These are phyloP conservation scores for Odontesthes bonariensis DNA, from an alignment of 2,113 vertebrate genomes.

Conservation along the genomic window DNA sequence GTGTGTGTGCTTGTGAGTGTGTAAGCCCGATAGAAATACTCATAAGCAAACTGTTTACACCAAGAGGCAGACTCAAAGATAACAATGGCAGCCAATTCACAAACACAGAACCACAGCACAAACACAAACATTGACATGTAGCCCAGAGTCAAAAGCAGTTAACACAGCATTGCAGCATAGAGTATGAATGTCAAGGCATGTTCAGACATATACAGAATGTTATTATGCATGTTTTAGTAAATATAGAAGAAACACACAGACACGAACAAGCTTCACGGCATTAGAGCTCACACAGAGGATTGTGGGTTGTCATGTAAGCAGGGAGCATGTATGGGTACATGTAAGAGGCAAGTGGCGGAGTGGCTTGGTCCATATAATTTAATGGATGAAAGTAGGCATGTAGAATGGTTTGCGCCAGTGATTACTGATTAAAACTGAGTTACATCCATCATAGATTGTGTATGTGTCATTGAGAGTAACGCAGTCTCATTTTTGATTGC, in stretches of 20 bases:
- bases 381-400: conserved; percentile 38
- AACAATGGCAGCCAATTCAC: conserved; percentile 54
- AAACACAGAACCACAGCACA: conserved; percentile 56
- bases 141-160: conserved; percentile 52
- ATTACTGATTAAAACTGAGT: conserved; percentile 29
- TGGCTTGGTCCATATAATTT: conserved; percentile 11
- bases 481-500: conserved; percentile 22
- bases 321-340: conserved; percentile 31
- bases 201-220: conserved; percentile 49
- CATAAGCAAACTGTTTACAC: conserved; percentile 27
- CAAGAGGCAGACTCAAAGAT: conserved; percentile 33
- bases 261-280: conserved; percentile 50
- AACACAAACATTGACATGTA: conserved; percentile 36
- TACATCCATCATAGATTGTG: conserved; percentile 20
- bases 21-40: conserved; percentile 13
- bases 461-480: conserved; percentile 17
- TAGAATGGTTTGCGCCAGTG: conserved; percentile 1
- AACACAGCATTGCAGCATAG: conserved; percentile 59
- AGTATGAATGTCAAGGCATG: conserved; percentile 52
- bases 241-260: conserved; percentile 45
- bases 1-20: conserved; percentile 11
- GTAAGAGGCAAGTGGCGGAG: conserved; percentile 1
- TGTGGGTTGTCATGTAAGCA: conserved; percentile 32
- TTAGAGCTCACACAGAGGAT: conserved; percentile 36
- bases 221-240: conserved; percentile 57